A percentile compares a stretch with the other conserved stretches of the same genome.
Conservation (phyloP, 2,888 invertebrate genomes). For the Lasioglossum oenotherae region DNA sequence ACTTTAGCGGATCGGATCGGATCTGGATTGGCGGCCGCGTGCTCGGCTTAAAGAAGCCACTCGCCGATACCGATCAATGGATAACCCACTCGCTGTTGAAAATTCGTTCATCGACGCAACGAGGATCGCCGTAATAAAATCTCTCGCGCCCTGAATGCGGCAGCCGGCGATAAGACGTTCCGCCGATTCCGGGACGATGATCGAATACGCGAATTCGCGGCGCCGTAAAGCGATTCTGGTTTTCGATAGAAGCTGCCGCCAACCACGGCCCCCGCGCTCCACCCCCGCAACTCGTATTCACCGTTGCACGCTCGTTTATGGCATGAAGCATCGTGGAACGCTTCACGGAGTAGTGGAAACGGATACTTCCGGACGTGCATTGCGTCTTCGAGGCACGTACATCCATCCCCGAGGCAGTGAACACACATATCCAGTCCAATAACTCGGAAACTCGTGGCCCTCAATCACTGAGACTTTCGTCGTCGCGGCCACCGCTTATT, state of each 20-base stretch:
- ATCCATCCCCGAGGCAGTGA: conserved; percentile 72
- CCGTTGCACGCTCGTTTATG: conserved; percentile 6
- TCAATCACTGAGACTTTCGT: conserved; percentile 18
- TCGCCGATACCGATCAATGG: conserved; percentile 22
- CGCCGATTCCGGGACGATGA: conserved; percentile 45
- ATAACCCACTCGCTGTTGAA: conserved; percentile 20
- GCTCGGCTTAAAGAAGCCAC: background rate
- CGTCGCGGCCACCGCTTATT: background rate
- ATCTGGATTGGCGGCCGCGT: background rate
- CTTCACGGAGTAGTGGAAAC: conserved; percentile 52
- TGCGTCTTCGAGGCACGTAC: conserved; percentile 76
- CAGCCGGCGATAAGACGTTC: conserved; percentile 26
- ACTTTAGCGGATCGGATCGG: background rate
- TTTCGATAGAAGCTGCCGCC: background rate
- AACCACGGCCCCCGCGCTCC: background rate
- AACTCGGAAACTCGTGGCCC: conserved; percentile 70
- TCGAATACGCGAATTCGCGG: conserved; percentile 38
- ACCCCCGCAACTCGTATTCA: background rate
- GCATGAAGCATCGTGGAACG: conserved; percentile 17
- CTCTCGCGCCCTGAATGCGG: conserved; percentile 10
- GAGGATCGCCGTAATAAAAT: conserved; percentile 34
- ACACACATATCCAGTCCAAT: conserved; percentile 75
- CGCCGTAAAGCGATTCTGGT: conserved; percentile 39
- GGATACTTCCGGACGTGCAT: conserved; percentile 71
- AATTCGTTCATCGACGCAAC: conserved; percentile 13